Conservation (phyloP, 2,888 invertebrate species). For the Pristionchus arcanus region DNA sequence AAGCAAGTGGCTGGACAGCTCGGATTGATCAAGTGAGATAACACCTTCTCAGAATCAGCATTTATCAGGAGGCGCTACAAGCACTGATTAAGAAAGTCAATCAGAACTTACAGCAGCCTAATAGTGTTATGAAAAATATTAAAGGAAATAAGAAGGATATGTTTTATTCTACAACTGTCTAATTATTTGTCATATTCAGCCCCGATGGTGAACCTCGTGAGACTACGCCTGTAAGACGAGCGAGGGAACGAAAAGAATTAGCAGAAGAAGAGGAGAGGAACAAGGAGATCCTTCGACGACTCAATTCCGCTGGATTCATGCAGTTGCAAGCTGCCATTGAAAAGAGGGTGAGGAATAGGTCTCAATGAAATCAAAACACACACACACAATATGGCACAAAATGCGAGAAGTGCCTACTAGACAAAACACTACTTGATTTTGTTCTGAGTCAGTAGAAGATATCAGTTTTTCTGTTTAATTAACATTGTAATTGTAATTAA, state of each 20-base stretch:
- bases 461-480: too few species aligned
- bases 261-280: constrained; percentile 11
- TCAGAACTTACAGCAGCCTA: too few species aligned
- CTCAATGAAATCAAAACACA: background rate
- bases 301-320: background rate
- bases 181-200: background rate
- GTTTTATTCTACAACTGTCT: background rate
- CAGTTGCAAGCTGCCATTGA: background rate
- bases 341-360: background rate
- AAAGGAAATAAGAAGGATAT: too few species aligned
- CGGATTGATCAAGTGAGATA: background rate
- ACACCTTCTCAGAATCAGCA: too few species aligned
- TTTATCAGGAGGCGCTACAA: too few species aligned
- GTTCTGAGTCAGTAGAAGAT: background rate
- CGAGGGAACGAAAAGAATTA: background rate
- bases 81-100: too few species aligned
- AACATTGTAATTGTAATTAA: too few species aligned
- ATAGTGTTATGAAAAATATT: too few species aligned
- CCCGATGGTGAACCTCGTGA: constrained; percentile 26
- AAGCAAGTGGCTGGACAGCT: background rate
- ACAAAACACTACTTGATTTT: background rate
- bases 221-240: background rate
- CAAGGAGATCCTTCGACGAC: background rate
- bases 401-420: background rate
- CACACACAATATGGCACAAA: background rate